These are phyloP conservation scores for Timandra comae DNA, from an alignment of 2,888 invertebrate genomes.

Conservation along the genomic window DNA sequence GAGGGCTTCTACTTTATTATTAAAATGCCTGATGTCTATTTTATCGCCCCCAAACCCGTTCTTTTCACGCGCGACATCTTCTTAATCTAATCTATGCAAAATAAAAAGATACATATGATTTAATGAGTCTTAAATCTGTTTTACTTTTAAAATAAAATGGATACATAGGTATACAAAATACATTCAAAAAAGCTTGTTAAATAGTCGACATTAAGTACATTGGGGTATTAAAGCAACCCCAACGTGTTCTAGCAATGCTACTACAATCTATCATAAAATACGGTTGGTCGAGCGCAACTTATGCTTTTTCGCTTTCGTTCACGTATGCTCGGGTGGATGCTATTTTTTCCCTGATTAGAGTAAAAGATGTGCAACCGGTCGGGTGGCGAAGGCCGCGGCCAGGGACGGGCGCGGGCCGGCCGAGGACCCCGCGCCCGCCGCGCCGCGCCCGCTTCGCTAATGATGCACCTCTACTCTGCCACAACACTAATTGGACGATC, in stretches of 20 bases:
- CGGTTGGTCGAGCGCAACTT: slow-evolving; percentile 47
- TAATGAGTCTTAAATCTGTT: too few species aligned
- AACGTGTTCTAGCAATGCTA: slow-evolving; percentile 51
- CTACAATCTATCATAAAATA: slow-evolving; percentile 66
- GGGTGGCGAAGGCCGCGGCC: slow-evolving; percentile 63
- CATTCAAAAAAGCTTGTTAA: too few species aligned
- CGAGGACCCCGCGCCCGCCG: slow-evolving; percentile 36
- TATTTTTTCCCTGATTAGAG: slow-evolving; percentile 72
- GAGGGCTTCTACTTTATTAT: slow-evolving; percentile 13
- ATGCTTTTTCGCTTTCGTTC: slow-evolving; percentile 66
- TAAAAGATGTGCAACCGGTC: slow-evolving; percentile 73
- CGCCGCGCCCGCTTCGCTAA: slow-evolving; percentile 44
- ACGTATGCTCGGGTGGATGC: slow-evolving; percentile 51
- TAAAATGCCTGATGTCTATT: slow-evolving; percentile 3
- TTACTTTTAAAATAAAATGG: too few species aligned
- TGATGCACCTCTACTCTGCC: slow-evolving; percentile 63
- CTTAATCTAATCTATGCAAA: too few species aligned
- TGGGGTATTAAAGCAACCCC: too few species aligned
- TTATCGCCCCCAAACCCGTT: background rate
- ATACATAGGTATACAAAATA: too few species aligned
- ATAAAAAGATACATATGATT: too few species aligned
- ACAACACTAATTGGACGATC: slow-evolving; percentile 69
- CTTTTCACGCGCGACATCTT: background rate
- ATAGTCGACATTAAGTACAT: too few species aligned
- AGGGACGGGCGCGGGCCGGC: slow-evolving; percentile 43